Base-by-base conservation (phyloP, 2,888 invertebrate genomes). In the Myopa testacea region DNA sequence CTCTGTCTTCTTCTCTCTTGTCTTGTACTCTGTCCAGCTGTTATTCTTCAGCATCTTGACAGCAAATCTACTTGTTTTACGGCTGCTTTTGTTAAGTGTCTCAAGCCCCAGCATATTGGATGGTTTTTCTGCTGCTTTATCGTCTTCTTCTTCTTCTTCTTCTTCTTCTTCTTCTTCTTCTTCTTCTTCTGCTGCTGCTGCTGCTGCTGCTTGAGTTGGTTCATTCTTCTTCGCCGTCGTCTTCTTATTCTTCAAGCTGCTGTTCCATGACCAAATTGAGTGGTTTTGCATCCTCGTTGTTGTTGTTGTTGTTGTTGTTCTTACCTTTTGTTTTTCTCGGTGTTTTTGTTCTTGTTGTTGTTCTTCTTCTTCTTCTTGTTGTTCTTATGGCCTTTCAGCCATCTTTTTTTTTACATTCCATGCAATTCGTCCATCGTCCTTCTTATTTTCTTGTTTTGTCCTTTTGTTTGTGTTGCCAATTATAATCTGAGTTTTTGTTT, bases 401-500 rank as follows among this genome's bases (percentile, higher is more conserved):
- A 16, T 5, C 0, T 55, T 55, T 55, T 12, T 26, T 26, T 26
- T 5, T n/a, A 16, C 8, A 8, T 55, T 8, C 4, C 16, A 55
- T n/a, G 55, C 55, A 55, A 38, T 37, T 34, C 38, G 8, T 63
- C 8, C 58, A 8, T 19, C 58, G n/a, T 63, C 26, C 26, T 6
- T 63, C 26, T 34, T 63, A 26, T 7, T 63, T 26, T 0, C 4
- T 63, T 63, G 26, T 6, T 34, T 34, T 65, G 38, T 14, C 38
- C 65, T 65, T 8, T 65, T 65, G 10, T 65, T 65, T 14, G 65
- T 14, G 34, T 65, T 65, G 4, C 38, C 65, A 38, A 14, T 65
- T 38, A 16, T 58, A n/a, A 14, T 10, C 2, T 16, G 10, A 14
- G 55, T 55, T 55, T 16, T 55, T 55, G 12, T 10, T 55, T 10